These are phyloP conservation scores for Conus betulinus DNA, from an alignment of 1,140 invertebrate species.

Conservation along the genomic window DNA sequence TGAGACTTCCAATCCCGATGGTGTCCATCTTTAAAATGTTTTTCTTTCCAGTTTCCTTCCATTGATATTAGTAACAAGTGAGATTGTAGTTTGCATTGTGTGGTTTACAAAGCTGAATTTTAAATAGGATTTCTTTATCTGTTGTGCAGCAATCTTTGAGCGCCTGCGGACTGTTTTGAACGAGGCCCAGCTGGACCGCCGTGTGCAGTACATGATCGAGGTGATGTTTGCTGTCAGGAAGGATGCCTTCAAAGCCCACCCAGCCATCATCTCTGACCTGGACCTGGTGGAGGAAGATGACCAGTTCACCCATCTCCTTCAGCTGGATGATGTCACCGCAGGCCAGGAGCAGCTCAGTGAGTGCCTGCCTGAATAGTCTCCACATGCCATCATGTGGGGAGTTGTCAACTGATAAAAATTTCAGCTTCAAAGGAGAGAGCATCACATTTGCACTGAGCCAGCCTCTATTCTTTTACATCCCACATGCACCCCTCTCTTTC, in stretches of 20 bases:
- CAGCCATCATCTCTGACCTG: slow-evolving; percentile 89
- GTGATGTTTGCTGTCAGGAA: slow-evolving; percentile 95
- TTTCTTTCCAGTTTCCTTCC: neutral
- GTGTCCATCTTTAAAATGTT: no score
- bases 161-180: slow-evolving; percentile 95
- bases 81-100: neutral
- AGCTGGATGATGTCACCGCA: slow-evolving; percentile 89
- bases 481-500: no score
- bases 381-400: no score
- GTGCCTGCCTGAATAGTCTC: slow-evolving; percentile 59
- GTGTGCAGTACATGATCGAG: slow-evolving; percentile 99
- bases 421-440: no score
- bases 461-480: no score
- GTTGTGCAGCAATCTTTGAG: slow-evolving; percentile 91
- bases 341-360: slow-evolving; percentile 92
- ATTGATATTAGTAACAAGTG: neutral
- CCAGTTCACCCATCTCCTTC: slow-evolving; percentile 96
- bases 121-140: neutral
- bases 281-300: slow-evolving; percentile 98
- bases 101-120: neutral
- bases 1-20: no score
- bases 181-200: slow-evolving; percentile 92
- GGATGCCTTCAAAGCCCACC: slow-evolving; percentile 96
- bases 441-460: no score
- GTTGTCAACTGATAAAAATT: no score